phyloP scores from a whole-genome alignment of 1,140 invertebrate genomes.

The Aleiodes sp. region DNA sequence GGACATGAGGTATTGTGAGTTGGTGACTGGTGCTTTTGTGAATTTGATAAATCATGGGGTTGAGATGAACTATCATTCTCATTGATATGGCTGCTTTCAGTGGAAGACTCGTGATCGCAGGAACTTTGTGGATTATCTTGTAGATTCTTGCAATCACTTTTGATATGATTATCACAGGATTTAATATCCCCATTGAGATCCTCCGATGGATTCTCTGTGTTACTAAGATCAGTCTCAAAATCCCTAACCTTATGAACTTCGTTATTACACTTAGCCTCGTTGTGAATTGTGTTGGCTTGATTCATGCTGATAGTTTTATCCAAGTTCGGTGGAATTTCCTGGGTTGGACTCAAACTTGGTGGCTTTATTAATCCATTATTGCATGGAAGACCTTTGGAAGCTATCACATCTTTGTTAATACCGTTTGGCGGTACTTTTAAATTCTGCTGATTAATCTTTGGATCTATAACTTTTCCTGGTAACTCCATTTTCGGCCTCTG shows the following conservation, averaged over 20 bases:
- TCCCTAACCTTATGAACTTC: neutral
- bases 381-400: neutral
- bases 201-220: constrained; percentile 23
- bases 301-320: constrained; percentile 51
- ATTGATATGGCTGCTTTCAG: constrained; percentile 28
- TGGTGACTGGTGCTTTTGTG: constrained; percentile 25
- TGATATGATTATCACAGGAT: constrained; percentile 32
- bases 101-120: constrained; percentile 26
- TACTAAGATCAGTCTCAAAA: constrained; percentile 25
- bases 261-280: constrained; percentile 36
- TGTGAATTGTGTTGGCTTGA: constrained; percentile 48
- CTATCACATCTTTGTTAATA: constrained; percentile 5
- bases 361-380: constrained; percentile 52
- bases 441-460: constrained; percentile 46
- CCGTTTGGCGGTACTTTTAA: constrained; percentile 48
- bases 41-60: neutral
- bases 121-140: neutral
- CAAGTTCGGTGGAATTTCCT: constrained; percentile 31
- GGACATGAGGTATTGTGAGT: constrained; percentile 24
- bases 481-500: constrained; percentile 56
- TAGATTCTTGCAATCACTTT: neutral
- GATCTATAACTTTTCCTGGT: constrained; percentile 52
- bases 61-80: neutral
- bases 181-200: constrained; percentile 23
- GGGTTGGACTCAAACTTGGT: constrained; percentile 24